These are phyloP conservation scores for Coregonus clupeaformis DNA, from an alignment of 2,113 vertebrate species.

Conservation along the genomic window DNA sequence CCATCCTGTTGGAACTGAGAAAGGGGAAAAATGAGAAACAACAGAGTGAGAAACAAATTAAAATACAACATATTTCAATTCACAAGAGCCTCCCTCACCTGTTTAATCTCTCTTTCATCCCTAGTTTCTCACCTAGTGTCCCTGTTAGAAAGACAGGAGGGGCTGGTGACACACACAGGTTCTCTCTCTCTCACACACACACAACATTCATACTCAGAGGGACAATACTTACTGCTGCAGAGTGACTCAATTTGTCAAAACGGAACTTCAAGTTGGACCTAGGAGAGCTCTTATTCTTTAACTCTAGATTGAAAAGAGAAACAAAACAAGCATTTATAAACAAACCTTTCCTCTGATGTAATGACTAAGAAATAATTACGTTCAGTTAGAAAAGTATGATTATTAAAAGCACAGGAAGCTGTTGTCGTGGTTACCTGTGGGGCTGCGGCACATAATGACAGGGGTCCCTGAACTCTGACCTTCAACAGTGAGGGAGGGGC, in stretches of 20 bases:
- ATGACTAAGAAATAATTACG: neutral
- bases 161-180: constrained; percentile 3
- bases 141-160: constrained; percentile 40
- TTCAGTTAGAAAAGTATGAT: no score
- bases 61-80: neutral
- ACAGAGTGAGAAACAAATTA: no score
- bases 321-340: constrained; percentile 4
- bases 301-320: constrained; percentile 69
- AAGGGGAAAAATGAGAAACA: neutral
- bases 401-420: no score
- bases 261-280: constrained; percentile 93
- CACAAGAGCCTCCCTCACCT: neutral
- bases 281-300: constrained; percentile 87
- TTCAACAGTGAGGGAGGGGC: constrained; percentile 69
- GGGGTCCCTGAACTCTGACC: constrained; percentile 79
- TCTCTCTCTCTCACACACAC: neutral
- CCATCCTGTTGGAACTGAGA: neutral
- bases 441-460: constrained; percentile 86
- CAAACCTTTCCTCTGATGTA: neutral
- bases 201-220: neutral
- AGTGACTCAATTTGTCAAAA: constrained; percentile 89
- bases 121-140: constrained; percentile 39
- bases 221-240: constrained; percentile 74
- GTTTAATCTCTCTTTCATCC: neutral
- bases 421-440: constrained; percentile 76